Evolutionary conservation across 2,797 vertebrate genomes (phyloP), one percentile per base, ranked within the genome.

Genomic region (Gymnothorax reevesii): DNA sequence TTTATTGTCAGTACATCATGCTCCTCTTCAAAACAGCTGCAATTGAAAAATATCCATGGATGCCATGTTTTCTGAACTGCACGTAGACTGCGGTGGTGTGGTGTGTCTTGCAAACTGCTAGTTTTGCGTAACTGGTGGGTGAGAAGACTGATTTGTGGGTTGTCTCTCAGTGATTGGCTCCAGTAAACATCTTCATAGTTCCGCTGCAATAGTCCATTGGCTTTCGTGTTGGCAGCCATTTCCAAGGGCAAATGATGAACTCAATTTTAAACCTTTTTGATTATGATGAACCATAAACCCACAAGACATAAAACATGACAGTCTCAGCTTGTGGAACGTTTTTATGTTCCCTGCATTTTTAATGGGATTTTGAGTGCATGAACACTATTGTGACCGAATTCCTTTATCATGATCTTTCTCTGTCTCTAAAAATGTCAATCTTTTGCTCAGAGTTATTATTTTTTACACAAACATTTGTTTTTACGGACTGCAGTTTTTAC

Each of bases 221-320:
- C 91, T 93, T 94, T 94, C 93, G 91, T 92, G 91, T 92, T 92
- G 90, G 91, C 91, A 92, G 92, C 92, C 91, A 93, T 91, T 90
- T 91, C 88, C 91, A 92, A 93, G 93, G 92, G 88, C 89, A 93
- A 92, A 93, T 52, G n/a, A 83, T 59, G 33, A 60, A 60, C 57
- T 22, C 57, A 7, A 33, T 62, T 83, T 60, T n/a, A 59, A 42
- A 42, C 59, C 42, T 75, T 85, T 85, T 93, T 73, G 59, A 86
- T 87, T 87, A 85, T 87, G 86, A 87, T 84, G 90, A 92, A 92
- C 91, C 90, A 92, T 91, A 87, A 91, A 90, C 89, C 92, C 91
- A 91, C 87, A 77, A 89, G 89, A 89, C 90, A 89, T 92, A 89
- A 94, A 90, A 91, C 91, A 93, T 73, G 91, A 42, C 75, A 9